Evolutionary conservation across 1,140 invertebrate species (phyloP), one percentile per base, ranked within the genome.

Genomic region (Ips typographus): DNA sequence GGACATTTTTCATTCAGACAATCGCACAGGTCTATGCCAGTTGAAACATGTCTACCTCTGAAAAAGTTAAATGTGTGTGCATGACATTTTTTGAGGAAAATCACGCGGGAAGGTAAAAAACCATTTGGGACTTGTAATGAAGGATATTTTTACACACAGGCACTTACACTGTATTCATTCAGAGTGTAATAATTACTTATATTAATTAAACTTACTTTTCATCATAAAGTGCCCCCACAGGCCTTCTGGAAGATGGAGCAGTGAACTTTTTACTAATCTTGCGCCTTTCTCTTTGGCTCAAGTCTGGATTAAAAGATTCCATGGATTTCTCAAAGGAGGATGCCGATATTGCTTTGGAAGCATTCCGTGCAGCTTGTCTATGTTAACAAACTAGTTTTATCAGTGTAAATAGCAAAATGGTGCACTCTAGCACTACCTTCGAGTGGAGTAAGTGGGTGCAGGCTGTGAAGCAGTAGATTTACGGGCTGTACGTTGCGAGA

Each of bases 1-100:
- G 85, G 80, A 75, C 93, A 94, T 4, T 81, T 80, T 52, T 82
- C 77, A 62, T 87, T 84, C 37, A 93, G 79, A 77, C 93, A 94
- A 79, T 94, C 93, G 76, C 93, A 94, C 1, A 93, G 71, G 81
- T 94, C 89, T 56, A 83, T 79, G 3, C 87, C 86, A 39, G 86
- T 85, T 49, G 78, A 78, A 8, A 79, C 70, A 57, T 80, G 78
- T 37, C 74, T 60, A 1, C 79, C 79, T 55, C 68, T 70, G 36
- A 47, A 49, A 70, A 68, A 64, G 39, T 39, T 39, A 52, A 40
- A 8, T 64, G 37, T 37, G 5, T 7, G 3, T 22, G 2, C 2
- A 42, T 8, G 57, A 59, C 39, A 40, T 36, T 56, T 56, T 55
- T 55, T 7, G n/a, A n/a, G 37, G 36, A n/a, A 6, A 2, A 55